Evolutionary conservation across 2,888 invertebrate genomes (phyloP).

Genomic region (Scaptomyza parva): DNA sequence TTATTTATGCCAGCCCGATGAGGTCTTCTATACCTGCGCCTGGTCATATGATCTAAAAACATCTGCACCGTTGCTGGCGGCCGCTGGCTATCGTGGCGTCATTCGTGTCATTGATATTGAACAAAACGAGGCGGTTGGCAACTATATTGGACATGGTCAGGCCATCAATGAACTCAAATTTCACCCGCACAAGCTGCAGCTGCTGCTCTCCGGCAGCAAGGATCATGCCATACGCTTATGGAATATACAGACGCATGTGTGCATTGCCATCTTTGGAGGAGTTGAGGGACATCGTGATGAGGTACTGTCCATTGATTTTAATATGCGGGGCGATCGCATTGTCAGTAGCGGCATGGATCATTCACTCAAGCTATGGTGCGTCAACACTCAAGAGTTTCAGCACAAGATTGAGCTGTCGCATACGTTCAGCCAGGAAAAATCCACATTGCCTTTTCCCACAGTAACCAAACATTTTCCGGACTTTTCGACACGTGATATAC

Average conservation of each 20-base stretch:
- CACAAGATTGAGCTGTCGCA: conserved; percentile 94
- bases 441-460: conserved; percentile 93
- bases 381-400: conserved; percentile 93
- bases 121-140: conserved; percentile 92
- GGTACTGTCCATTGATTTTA: conserved; percentile 95
- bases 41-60: conserved; percentile 95
- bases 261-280: conserved; percentile 98
- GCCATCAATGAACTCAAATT: conserved; percentile 96
- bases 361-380: conserved; percentile 96
- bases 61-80: conserved; percentile 93
- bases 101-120: conserved; percentile 95
- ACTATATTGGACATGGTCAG: conserved; percentile 95
- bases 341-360: conserved; percentile 99
- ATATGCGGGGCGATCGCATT: conserved; percentile 92
- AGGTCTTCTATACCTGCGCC: conserved; percentile 98
- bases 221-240: conserved; percentile 95
- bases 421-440: conserved; percentile 91
- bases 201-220: conserved; percentile 92
- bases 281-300: conserved; percentile 98
- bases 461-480: conserved; percentile 97
- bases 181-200: conserved; percentile 95
- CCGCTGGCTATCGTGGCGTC: conserved; percentile 96
- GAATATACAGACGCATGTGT: conserved; percentile 97
- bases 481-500: conserved; percentile 98
- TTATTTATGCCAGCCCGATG: conserved; percentile 89